Conservation (phyloP, 2,888 invertebrate species). For the Lissocephala sabroskyi region DNA sequence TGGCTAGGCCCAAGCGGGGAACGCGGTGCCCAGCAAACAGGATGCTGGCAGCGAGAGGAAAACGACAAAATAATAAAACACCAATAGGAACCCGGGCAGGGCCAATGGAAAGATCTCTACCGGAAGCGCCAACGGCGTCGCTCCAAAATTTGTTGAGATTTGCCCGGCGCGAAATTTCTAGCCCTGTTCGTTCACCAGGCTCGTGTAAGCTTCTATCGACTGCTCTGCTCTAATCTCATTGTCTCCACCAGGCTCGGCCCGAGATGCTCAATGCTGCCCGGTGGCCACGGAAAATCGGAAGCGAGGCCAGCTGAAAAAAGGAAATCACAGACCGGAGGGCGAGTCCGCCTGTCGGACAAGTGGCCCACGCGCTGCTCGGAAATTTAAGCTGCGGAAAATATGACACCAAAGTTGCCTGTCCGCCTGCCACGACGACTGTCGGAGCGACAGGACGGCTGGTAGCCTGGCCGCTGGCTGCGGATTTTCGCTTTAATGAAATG, state of each 20-base stretch:
- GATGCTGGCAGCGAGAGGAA: slow-evolving; percentile 45
- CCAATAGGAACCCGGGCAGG: slow-evolving; percentile 21
- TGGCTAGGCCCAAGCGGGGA: slow-evolving; percentile 7
- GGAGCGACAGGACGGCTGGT: slow-evolving; percentile 16
- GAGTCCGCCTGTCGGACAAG: too few relatives aligned
- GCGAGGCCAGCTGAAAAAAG: slow-evolving; percentile 18
- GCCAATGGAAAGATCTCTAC: slow-evolving; percentile 23
- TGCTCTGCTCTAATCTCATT: too few relatives aligned
- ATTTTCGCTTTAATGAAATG: slow-evolving; percentile 58
- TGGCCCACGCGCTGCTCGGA: slow-evolving; percentile 41
- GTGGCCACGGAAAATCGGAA: too few relatives aligned
- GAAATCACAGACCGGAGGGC: background rate
- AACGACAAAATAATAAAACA: slow-evolving; percentile 34
- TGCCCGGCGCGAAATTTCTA: slow-evolving; percentile 50
- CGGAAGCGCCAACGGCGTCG: slow-evolving; percentile 45
- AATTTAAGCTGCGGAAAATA: slow-evolving; percentile 68
- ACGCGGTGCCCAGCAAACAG: slow-evolving; percentile 31
- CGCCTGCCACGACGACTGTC: too few relatives aligned
- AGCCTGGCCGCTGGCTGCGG: slow-evolving; percentile 48
- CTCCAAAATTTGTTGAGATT: slow-evolving; percentile 50
- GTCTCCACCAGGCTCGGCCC: too few relatives aligned
- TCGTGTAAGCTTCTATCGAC: slow-evolving; percentile 3
- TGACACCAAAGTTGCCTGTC: slow-evolving; percentile 65
- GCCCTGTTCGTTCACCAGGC: slow-evolving; percentile 3
- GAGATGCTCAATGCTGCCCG: too few relatives aligned